Conservation (phyloP, 2,113 vertebrate species). For the Aythya baeri region DNA sequence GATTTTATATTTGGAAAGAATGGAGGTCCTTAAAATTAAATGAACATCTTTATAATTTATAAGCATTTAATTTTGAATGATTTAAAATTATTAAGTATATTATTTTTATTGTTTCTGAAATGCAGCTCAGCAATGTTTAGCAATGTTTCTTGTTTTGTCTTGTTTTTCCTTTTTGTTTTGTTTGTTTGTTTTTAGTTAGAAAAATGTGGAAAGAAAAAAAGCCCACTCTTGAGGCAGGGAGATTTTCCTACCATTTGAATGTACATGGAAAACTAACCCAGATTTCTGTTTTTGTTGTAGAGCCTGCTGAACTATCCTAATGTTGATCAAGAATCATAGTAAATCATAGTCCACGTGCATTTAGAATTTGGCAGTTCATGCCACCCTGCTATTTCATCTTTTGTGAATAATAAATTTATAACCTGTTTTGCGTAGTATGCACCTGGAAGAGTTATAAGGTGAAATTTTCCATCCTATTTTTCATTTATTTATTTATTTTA, state of each 20-base stretch:
- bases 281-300: neutral
- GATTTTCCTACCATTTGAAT: too few relatives aligned
- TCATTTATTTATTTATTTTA: neutral
- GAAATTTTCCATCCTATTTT: neutral
- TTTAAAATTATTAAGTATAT: neutral
- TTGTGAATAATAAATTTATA: neutral
- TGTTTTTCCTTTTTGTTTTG: neutral
- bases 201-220: neutral
- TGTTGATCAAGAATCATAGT: neutral
- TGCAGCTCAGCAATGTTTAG: neutral
- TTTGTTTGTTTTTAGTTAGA: neutral
- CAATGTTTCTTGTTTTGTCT: neutral
- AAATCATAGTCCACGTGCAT: neutral
- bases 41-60: neutral
- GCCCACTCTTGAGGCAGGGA: neutral
- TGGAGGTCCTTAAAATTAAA: neutral
- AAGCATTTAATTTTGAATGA: neutral
- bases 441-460: neutral
- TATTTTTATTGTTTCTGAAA: neutral
- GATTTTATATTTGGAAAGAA: neutral
- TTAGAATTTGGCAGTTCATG: neutral
- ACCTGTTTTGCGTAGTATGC: neutral
- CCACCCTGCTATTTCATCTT: fast-evolving
- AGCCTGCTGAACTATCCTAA: neutral
- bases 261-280: too few relatives aligned